These are phyloP conservation scores for Mythimna impura DNA, from an alignment of 2,888 invertebrate species.

Conservation along the genomic window DNA sequence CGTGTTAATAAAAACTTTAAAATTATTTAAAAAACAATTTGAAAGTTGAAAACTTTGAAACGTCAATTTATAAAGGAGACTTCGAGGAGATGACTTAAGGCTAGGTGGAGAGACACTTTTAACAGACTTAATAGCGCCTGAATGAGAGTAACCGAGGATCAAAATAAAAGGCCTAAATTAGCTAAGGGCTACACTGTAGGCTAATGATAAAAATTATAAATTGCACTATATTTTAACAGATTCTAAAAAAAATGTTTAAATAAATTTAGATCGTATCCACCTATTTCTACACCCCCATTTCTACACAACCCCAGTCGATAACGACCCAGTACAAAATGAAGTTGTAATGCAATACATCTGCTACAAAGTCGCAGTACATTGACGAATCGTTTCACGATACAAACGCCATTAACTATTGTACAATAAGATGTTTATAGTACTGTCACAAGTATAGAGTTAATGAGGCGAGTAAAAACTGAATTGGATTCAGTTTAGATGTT, in stretches of 20 bases:
- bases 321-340: constrained; percentile 85
- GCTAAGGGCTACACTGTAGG: neutral
- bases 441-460: constrained; percentile 70
- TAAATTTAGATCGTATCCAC: constrained; percentile 62
- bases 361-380: constrained; percentile 83
- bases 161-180: neutral
- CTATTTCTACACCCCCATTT: constrained; percentile 49
- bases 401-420: constrained; percentile 82
- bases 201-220: too few relatives aligned
- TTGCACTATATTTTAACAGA: too few relatives aligned
- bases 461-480: constrained; percentile 72
- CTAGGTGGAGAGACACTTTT: too few relatives aligned
- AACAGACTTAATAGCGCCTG: neutral
- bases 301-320: constrained; percentile 77
- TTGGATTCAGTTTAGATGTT: constrained; percentile 62
- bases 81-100: too few relatives aligned
- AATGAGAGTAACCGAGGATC: neutral
- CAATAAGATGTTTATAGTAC: constrained; percentile 80
- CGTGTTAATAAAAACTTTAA: too few relatives aligned
- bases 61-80: too few relatives aligned
- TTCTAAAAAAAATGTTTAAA: too few relatives aligned
- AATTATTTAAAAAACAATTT: too few relatives aligned
- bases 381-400: constrained; percentile 80
- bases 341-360: constrained; percentile 89
- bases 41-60: too few relatives aligned